Percentiles rank a stretch among this genome's conserved stretches.
These are phyloP conservation scores for Salminus brasiliensis DNA, from an alignment of 2,113 vertebrate species.

Conservation along the genomic window DNA sequence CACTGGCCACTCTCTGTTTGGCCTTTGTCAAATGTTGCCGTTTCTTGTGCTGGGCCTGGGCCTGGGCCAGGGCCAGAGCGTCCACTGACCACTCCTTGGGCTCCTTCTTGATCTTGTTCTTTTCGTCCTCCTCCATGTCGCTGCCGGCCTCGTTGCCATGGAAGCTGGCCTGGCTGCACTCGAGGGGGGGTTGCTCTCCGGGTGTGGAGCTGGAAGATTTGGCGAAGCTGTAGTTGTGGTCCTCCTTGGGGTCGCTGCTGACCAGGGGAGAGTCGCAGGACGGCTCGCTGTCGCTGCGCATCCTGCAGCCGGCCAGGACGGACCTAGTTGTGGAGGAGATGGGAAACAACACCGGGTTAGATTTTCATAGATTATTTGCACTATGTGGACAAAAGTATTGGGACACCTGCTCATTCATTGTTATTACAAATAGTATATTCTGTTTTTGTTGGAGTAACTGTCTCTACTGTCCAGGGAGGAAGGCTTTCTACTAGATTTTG, in stretches of 20 bases:
- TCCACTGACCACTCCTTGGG: constrained; percentile 83
- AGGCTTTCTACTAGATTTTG: too few relatives aligned
- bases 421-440: too few relatives aligned
- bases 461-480: too few relatives aligned
- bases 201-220: constrained; percentile 81
- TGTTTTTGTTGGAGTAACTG: too few relatives aligned
- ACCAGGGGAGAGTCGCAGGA: constrained; percentile 85
- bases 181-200: constrained; percentile 80
- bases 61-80: constrained; percentile 71
- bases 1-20: constrained; percentile 80
- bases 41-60: constrained; percentile 86
- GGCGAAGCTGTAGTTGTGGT: constrained; percentile 91
- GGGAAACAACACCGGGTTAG: constrained; percentile 3
- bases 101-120: constrained; percentile 81
- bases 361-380: too few relatives aligned
- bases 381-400: too few relatives aligned
- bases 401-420: too few relatives aligned
- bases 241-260: constrained; percentile 88
- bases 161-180: constrained; percentile 80
- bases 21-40: constrained; percentile 84
- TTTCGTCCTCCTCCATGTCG: constrained; percentile 84
- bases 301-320: constrained; percentile 80
- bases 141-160: constrained; percentile 81
- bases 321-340: constrained; percentile 59
- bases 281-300: constrained; percentile 83